Percentiles rank a stretch among this genome's conserved stretches.
Evolutionary conservation across 1,140 invertebrate species (phyloP).

Genomic region (Panulirus ornatus): DNA sequence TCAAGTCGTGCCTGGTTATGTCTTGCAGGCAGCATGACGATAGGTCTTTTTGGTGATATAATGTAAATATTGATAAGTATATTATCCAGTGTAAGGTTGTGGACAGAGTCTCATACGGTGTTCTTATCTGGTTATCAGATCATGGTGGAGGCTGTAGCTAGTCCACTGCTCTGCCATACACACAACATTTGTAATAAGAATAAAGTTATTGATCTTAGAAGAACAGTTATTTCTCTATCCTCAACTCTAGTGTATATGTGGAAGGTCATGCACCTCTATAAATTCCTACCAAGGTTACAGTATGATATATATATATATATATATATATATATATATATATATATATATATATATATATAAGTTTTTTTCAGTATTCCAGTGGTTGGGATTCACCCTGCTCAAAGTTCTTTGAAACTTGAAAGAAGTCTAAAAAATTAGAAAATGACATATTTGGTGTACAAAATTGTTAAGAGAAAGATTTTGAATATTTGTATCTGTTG

Average conservation of each 20-base stretch:
- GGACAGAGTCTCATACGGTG: background rate
- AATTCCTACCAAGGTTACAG: background rate
- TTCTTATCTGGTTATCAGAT: conserved; percentile 3
- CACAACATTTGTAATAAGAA: conserved; percentile 34
- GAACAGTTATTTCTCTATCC: background rate
- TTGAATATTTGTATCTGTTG: too few species aligned
- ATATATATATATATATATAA: too few species aligned
- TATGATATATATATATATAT: too few species aligned
- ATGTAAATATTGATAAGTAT: background rate
- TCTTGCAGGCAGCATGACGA: background rate
- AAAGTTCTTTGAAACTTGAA: too few species aligned
- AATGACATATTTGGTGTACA: too few species aligned
- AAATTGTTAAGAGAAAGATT: too few species aligned
- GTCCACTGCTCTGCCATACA: conserved; percentile 1
- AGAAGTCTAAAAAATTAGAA: too few species aligned
- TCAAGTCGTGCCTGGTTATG: background rate
- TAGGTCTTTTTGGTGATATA: too few species aligned
- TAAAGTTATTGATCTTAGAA: background rate
- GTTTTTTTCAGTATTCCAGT: too few species aligned
- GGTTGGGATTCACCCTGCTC: too few species aligned
- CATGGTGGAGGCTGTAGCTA: background rate
- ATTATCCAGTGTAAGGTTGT: background rate
- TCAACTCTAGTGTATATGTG: too few species aligned
- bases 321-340: too few species aligned
- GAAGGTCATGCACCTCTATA: background rate